phyloP scores from a whole-genome alignment of 2,113 vertebrate genomes.

The Butorides virescens region DNA sequence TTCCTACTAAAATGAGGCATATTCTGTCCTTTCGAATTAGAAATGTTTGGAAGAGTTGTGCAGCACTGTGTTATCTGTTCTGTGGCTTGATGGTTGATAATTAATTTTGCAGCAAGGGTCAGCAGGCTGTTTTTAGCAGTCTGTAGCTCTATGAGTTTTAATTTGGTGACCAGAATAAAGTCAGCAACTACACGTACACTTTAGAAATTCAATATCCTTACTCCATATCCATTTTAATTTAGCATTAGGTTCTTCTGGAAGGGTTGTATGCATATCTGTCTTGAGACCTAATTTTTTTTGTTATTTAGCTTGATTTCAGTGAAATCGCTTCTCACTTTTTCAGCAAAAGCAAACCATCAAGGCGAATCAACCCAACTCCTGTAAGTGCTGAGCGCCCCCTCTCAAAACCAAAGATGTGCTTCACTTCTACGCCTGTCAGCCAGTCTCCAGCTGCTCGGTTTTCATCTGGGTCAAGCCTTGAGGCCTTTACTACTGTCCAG shows the following conservation, averaged over 20 bases:
- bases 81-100: background rate
- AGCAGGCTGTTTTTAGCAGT: background rate
- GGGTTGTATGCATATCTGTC: background rate
- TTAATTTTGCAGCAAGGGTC: background rate
- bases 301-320: background rate
- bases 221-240: background rate
- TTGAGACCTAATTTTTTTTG: background rate
- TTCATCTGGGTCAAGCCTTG: constrained; percentile 61
- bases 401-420: constrained; percentile 94
- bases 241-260: background rate
- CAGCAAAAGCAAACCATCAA: constrained; percentile 89
- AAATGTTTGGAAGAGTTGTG: background rate
- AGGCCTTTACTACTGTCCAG: constrained; percentile 61
- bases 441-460: constrained; percentile 69
- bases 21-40: background rate
- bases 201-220: background rate
- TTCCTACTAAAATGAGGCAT: background rate
- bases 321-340: background rate
- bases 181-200: background rate
- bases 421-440: constrained; percentile 92
- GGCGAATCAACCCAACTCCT: constrained; percentile 96
- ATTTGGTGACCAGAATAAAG: background rate
- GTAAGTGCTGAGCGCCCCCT: constrained; percentile 88
- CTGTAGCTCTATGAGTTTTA: background rate
- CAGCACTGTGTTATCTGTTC: background rate